Percentiles rank a stretch among this genome's conserved stretches.
Conservation (phyloP, 2,888 invertebrate species). For the Calameuta idolon region DNA sequence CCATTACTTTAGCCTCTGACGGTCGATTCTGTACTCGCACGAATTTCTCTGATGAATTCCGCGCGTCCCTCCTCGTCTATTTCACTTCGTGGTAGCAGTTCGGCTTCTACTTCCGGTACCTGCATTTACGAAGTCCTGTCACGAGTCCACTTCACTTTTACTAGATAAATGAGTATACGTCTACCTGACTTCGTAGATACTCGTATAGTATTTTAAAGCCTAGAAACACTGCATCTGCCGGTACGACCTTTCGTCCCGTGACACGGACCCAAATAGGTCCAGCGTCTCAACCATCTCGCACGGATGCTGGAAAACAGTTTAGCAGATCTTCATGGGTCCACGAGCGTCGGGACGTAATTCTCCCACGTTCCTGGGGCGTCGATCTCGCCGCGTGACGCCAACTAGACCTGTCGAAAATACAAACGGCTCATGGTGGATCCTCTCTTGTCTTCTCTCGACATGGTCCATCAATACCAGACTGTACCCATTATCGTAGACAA, state of each 20-base stretch:
- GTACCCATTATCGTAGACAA: constrained; percentile 15
- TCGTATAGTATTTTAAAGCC: neutral
- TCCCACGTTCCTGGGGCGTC: constrained; percentile 30
- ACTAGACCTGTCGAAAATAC: constrained; percentile 44
- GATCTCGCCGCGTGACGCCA: constrained; percentile 46
- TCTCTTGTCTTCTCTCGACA: constrained; percentile 35
- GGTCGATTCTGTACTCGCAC: constrained; percentile 7
- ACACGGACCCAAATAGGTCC: neutral
- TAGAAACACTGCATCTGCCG: neutral
- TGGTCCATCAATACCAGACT: constrained; percentile 41
- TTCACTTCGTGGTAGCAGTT: neutral
- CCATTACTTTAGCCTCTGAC: constrained; percentile 20
- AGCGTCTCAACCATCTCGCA: neutral
- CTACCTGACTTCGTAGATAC: too few relatives aligned
- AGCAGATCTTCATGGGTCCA: neutral
- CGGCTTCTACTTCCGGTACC: neutral
- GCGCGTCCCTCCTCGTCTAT: neutral
- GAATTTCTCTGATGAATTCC: constrained; percentile 11
- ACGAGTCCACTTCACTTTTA: neutral
- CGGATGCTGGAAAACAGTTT: neutral
- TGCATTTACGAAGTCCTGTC: neutral
- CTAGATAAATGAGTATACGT: neutral
- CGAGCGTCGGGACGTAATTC: neutral
- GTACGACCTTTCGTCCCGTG: neutral
- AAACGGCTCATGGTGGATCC: constrained; percentile 12